Percentiles rank a stretch among this genome's conserved stretches.
Evolutionary conservation across 2,888 invertebrate genomes (phyloP).

Genomic region (Drosophila algonquin): DNA sequence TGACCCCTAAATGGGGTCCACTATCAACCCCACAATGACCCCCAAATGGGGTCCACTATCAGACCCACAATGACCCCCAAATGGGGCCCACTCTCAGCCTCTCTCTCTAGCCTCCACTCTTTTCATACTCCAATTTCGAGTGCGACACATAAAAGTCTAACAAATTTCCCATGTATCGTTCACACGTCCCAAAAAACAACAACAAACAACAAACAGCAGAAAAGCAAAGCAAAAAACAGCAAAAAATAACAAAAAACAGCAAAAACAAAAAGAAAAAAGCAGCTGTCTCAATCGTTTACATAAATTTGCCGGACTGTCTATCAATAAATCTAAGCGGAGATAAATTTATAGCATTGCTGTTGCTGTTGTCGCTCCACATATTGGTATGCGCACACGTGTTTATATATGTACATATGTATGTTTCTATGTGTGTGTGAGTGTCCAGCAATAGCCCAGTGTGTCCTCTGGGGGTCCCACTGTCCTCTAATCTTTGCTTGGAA

Average conservation of each 20-base stretch:
- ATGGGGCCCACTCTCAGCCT: too few relatives aligned
- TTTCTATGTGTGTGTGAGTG: neutral
- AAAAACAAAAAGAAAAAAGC: constrained; percentile 10
- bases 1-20: too few relatives aligned
- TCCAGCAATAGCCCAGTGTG: neutral
- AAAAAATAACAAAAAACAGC: constrained; percentile 18
- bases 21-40: too few relatives aligned
- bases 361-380: constrained; percentile 17
- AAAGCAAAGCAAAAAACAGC: neutral
- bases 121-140: neutral
- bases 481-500: neutral
- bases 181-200: constrained; percentile 51
- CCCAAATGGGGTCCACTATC: neutral
- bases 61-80: neutral
- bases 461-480: constrained; percentile 31
- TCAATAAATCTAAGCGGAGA: constrained; percentile 69
- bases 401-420: neutral
- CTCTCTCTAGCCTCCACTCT: neutral
- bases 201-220: neutral
- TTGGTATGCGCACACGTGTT: too few relatives aligned
- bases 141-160: constrained; percentile 8
- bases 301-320: constrained; percentile 63
- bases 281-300: constrained; percentile 60
- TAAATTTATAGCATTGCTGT: constrained; percentile 48
- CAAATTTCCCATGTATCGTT: constrained; percentile 37